A percentile compares a stretch with the other conserved stretches of the same genome.
Conservation (phyloP, 1,140 invertebrate species). For the Thrips palmi region DNA sequence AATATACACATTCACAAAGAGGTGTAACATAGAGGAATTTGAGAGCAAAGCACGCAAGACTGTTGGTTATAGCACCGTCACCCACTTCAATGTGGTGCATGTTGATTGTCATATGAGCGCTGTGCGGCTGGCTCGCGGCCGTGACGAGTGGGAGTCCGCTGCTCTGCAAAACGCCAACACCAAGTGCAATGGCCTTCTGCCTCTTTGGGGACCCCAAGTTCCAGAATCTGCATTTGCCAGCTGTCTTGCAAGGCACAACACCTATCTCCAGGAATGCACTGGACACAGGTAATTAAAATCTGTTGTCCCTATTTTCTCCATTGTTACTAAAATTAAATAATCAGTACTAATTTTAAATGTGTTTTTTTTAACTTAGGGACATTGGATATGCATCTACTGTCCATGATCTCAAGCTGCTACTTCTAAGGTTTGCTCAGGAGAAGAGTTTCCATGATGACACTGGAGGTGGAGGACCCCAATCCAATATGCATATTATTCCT, state of each 20-base stretch:
- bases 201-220: slow-evolving; percentile 90
- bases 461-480: slow-evolving; percentile 89
- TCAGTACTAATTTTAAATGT: slow-evolving; percentile 6
- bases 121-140: slow-evolving; percentile 50
- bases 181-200: slow-evolving; percentile 87
- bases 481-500: slow-evolving; percentile 91
- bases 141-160: slow-evolving; percentile 96
- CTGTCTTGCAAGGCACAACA: slow-evolving; percentile 77
- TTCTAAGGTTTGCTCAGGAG: slow-evolving; percentile 80
- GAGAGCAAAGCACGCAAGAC: slow-evolving; percentile 72
- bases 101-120: slow-evolving; percentile 96
- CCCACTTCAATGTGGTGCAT: slow-evolving; percentile 96
- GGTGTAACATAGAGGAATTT: slow-evolving; percentile 85
- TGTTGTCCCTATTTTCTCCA: slow-evolving; percentile 1
- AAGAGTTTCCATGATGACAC: slow-evolving; percentile 94
- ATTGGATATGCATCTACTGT: slow-evolving; percentile 74
- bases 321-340: background rate
- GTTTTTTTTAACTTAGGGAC: slow-evolving; percentile 45
- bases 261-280: slow-evolving; percentile 69
- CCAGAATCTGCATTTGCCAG: slow-evolving; percentile 87
- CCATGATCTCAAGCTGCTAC: slow-evolving; percentile 83
- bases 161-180: slow-evolving; percentile 95
- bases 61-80: slow-evolving; percentile 81
- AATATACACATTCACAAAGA: slow-evolving; percentile 94
- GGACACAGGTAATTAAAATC: slow-evolving; percentile 32